Percentiles rank a stretch among this genome's conserved stretches.
phyloP scores from a whole-genome alignment of 2,113 vertebrate species.

The Lampris megalopsis region DNA sequence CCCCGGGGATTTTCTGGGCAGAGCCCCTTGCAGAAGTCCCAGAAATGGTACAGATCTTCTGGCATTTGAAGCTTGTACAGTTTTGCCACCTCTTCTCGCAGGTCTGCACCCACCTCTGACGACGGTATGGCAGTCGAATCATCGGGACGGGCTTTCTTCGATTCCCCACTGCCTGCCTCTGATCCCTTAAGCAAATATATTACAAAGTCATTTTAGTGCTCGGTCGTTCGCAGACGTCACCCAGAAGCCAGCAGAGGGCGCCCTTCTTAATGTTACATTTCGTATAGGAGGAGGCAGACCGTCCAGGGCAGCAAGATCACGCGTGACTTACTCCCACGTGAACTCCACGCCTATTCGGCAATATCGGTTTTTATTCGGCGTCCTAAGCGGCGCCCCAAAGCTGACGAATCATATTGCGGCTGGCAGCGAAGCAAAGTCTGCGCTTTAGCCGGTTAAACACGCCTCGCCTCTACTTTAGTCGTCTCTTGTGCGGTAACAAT shows the following conservation, averaged over 20 bases:
- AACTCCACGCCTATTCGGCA: no score
- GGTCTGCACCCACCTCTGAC: constrained; percentile 59
- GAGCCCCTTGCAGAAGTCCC: constrained; percentile 91
- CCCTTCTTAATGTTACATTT: not conserved
- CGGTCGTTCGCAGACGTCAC: not conserved
- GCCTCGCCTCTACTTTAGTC: no score
- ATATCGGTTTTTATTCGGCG: no score
- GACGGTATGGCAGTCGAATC: not conserved
- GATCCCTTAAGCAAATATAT: constrained; percentile 48
- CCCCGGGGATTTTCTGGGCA: constrained; percentile 87
- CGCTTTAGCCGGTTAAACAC: no score
- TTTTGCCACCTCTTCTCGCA: constrained; percentile 83
- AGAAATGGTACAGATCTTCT: constrained; percentile 94
- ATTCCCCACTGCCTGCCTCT: constrained; percentile 44
- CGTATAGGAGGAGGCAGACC: no score
- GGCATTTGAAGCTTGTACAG: constrained; percentile 89
- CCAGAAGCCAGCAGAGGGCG: no score
- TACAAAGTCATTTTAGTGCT: not conserved
- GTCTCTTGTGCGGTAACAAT: no score
- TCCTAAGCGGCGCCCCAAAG: no score
- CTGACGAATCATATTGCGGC: no score
- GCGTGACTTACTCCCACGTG: no score
- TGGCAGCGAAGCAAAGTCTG: no score
- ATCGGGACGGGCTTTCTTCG: constrained; percentile 82
- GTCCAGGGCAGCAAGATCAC: no score